These are phyloP conservation scores for Linepithema humile DNA, from an alignment of 1,140 invertebrate genomes.

Conservation along the genomic window DNA sequence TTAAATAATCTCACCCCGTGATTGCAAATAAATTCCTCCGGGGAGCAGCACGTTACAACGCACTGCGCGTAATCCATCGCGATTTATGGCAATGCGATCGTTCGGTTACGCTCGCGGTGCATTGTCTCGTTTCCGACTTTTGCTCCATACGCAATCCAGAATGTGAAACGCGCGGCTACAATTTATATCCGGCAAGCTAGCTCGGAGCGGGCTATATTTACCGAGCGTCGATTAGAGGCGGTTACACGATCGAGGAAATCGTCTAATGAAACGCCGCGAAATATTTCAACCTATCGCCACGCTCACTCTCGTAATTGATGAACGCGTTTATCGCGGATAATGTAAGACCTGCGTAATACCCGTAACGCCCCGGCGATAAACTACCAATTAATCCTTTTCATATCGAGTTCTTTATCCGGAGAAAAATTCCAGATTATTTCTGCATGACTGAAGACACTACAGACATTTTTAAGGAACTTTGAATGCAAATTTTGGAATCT, in stretches of 20 bases:
- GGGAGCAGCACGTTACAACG: constrained; percentile 12
- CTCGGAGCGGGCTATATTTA: constrained; percentile 19
- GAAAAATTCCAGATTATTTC: background rate
- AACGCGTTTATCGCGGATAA: constrained; percentile 40
- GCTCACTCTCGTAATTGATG: constrained; percentile 36
- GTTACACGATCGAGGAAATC: constrained; percentile 46
- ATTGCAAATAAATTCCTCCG: constrained; percentile 15
- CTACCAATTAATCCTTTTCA: constrained; percentile 4
- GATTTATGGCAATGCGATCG: constrained; percentile 45
- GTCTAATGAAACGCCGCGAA: constrained; percentile 34
- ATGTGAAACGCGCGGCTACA: constrained; percentile 34
- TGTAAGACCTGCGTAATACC: constrained; percentile 34
- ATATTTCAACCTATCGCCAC: constrained; percentile 55
- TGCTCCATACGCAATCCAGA: constrained; percentile 35
- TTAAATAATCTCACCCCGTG: constrained; percentile 22
- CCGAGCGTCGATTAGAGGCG: constrained; percentile 39
- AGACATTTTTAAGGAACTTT: background rate
- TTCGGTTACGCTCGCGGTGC: constrained; percentile 24
- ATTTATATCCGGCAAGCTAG: constrained; percentile 33
- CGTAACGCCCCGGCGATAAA: constrained; percentile 5
- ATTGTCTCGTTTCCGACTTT: constrained; percentile 49
- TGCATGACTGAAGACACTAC: background rate
- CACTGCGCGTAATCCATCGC: constrained; percentile 20
- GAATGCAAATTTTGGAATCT: background rate
- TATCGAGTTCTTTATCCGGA: background rate